phyloP scores from a whole-genome alignment of 1,140 invertebrate species.

The Sarcophaga peregrina region DNA sequence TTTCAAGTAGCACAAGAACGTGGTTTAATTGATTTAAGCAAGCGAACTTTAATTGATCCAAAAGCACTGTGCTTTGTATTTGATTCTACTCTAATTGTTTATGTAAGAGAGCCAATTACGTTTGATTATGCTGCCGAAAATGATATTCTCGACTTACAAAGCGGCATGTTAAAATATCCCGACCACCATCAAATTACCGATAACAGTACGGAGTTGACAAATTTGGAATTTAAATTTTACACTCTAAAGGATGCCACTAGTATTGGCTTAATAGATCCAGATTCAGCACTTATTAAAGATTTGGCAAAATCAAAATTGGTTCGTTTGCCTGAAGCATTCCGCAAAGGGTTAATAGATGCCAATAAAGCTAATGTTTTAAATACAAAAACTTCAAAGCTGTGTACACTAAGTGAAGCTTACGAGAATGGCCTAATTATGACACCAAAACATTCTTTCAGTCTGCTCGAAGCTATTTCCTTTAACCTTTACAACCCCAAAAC shows the following conservation, averaged over 20 bases:
- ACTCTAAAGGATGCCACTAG: constrained; percentile 86
- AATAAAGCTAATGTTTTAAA: constrained; percentile 87
- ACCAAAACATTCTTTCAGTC: constrained; percentile 78
- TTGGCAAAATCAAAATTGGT: constrained; percentile 82
- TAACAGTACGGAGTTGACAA: constrained; percentile 57
- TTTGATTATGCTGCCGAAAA: constrained; percentile 83
- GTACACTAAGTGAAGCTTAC: constrained; percentile 78
- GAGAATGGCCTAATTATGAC: constrained; percentile 81
- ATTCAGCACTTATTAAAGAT: constrained; percentile 90
- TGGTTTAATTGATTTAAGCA: constrained; percentile 76
- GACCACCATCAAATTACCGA: constrained; percentile 61
- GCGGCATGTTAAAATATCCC: constrained; percentile 84
- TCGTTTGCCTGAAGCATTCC: constrained; percentile 86
- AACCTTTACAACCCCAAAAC: constrained; percentile 84
- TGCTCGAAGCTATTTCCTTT: constrained; percentile 85
- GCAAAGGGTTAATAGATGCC: constrained; percentile 86
- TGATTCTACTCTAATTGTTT: constrained; percentile 78
- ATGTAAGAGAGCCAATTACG: constrained; percentile 76
- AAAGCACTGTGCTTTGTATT: constrained; percentile 78
- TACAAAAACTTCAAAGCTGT: constrained; percentile 82
- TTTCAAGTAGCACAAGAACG: constrained; percentile 78
- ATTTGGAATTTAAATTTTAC: constrained; percentile 70
- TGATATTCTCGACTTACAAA: constrained; percentile 76
- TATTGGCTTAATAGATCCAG: constrained; percentile 85
- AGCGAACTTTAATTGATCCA: constrained; percentile 70